Evolutionary conservation across 2,888 invertebrate species (phyloP).

Genomic region (Tiliacea aurago): DNA sequence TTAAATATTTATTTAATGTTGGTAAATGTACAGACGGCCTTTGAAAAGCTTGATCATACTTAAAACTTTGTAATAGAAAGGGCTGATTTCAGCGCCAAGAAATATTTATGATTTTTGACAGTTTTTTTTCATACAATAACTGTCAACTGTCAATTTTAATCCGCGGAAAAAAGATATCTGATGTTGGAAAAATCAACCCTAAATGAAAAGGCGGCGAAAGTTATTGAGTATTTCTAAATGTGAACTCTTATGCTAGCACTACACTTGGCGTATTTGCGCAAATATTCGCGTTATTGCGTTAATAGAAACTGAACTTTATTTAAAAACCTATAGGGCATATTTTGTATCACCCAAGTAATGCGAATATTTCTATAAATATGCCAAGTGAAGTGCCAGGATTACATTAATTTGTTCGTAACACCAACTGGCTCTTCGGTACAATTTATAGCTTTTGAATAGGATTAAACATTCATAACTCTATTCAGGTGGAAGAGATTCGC

Average conservation of each 20-base stretch:
- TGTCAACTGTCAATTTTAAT: background rate
- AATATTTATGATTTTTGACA: background rate
- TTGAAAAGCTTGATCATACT: background rate
- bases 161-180: background rate
- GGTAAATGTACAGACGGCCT: background rate
- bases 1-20: constrained; percentile 18
- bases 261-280: too few relatives aligned
- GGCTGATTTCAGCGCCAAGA: background rate
- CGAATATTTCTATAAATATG: too few relatives aligned
- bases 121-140: too few relatives aligned
- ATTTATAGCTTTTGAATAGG: background rate
- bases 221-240: background rate
- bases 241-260: background rate
- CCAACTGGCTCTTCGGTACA: background rate
- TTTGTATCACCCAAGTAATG: too few relatives aligned
- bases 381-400: background rate
- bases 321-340: too few relatives aligned
- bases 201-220: background rate
- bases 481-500: background rate
- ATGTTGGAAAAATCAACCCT: background rate
- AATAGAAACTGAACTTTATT: too few relatives aligned
- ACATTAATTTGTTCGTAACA: background rate
- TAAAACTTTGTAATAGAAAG: background rate
- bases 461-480: constrained; percentile 20
- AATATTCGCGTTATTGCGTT: too few relatives aligned